Evolutionary conservation across 2,888 invertebrate species (phyloP), one percentile per base, ranked within the genome.

Genomic region (Agrochola macilenta): DNA sequence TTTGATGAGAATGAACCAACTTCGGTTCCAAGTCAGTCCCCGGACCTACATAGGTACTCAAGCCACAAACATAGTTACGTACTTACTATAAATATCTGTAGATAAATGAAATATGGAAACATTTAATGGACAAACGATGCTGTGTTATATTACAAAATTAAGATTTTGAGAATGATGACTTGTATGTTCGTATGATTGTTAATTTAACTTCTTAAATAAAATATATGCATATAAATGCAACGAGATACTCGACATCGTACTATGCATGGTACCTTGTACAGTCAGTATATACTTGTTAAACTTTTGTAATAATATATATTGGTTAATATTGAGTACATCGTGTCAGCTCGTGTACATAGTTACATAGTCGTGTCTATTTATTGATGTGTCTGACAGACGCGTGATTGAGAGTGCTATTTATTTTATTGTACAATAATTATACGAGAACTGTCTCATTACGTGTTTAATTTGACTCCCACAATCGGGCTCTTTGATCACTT

Each of bases 391-490:
- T 80, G 90, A 85, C 86, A 60, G 87, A 86, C 87, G 90, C 82
- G 91, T 89, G 93, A 75, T 87, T 90, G 92, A 92, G 89, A 92
- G 90, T 91, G 92, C 88, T 93, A 93, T 93, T 93, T 94, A 93
- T 93, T 93, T 92, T 93, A 93, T 90, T 91, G 87, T 90, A 92
- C 85, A 84, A 82, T 89, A 89, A 90, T 86, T 89, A 89, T 91
- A 92, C 85, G 82, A 87, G 71, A 87, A 78, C 61, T 76, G 76
- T 84, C 76, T 82, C 14, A n/a, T 39, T 4, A 26, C 17, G 70
- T 63, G 54, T 88, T 82, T 87, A 23, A 82, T 79, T 88, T 65
- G 9, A 68, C 26, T 35, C 11, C 54, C 39, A 57, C 52, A 60
- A 9, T 60, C 30, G 60, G 9, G 4, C 17, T 30, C 60, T 60